Conservation (phyloP, 2,797 vertebrate species). For the Sebastes diploproa region DNA sequence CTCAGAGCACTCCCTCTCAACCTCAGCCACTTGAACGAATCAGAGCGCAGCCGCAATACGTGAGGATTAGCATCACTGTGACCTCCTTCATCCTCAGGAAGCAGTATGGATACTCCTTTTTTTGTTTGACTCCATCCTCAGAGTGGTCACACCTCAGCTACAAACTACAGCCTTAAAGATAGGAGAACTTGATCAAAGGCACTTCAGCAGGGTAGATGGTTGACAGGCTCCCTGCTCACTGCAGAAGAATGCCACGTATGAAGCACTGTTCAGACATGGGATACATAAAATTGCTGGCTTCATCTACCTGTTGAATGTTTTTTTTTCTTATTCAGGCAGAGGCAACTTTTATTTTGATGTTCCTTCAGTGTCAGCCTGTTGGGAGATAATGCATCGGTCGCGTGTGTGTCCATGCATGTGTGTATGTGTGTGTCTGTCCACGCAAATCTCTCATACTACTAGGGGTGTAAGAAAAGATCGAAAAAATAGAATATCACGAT, state of each 20-base stretch:
- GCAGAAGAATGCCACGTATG: fast-evolving
- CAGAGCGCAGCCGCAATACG: background rate
- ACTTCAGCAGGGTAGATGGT: background rate
- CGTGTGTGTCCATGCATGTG: too few species aligned
- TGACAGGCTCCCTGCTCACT: background rate
- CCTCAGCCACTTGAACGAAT: background rate
- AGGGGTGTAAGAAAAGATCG: too few species aligned
- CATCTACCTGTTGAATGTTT: background rate
- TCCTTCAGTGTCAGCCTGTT: too few species aligned
- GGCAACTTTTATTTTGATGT: background rate
- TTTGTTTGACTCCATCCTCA: background rate
- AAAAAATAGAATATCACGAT: fast-evolving
- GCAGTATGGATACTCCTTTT: background rate
- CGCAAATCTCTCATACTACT: fast-evolving
- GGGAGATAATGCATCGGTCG: too few species aligned
- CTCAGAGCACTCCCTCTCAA: background rate
- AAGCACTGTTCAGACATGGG: background rate
- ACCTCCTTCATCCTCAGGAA: background rate
- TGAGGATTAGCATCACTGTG: background rate
- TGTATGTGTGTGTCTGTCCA: too few species aligned
- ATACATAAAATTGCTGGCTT: background rate
- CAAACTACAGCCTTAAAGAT: background rate
- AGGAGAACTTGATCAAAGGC: background rate
- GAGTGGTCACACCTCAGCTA: background rate
- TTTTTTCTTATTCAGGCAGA: background rate